Evolutionary conservation across 2,888 invertebrate genomes (phyloP), one percentile per base, ranked within the genome.

Genomic region (Andrena dorsata): DNA sequence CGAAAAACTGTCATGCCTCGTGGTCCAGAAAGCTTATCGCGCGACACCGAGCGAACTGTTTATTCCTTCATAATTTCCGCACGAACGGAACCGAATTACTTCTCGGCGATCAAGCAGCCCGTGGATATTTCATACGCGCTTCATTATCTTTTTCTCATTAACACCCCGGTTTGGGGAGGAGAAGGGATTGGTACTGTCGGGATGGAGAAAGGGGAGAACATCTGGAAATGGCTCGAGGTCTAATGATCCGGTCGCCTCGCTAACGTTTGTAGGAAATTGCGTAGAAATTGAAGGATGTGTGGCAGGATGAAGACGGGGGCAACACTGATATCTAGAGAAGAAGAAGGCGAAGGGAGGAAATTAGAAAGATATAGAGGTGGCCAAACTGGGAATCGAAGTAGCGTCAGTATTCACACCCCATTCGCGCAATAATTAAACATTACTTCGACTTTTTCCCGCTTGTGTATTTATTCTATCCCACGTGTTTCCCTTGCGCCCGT

Each of bases 261-360:
- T 16, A 49, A 26, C 13, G n/a, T 35, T 13, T 7, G 41, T 8
- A 23, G 61, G 68, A 68, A 68, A 75, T 75, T 75, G 64, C 41
- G 41, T 23, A 65, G 56, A 53, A 56, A 73, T 41, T 53, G 13
- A 68, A 49, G 53, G 26, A 8, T 35, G 51, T n/a, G 68, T 41
- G 2, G 61, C 30, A 26, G 72, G 58, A 51, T 51, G 69, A 65
- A 56, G 76, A 73, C 64, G 51, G 60, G 23, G 41, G 68, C 69
- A 41, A 47, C 61, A 56, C 26, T 32, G 70, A 80, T 90, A 90
- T 90, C 90, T 90, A 90, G n/a, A 32, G 13, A 20, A n/a, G 28
- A 16, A 20, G 20, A 8, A 23, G 8, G n/a, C 7, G 26, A 26
- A 26, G 26, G 10, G 10, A 56, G 23, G 20, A 26, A 56, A 26